These are phyloP conservation scores for Metellina segmentata DNA, from an alignment of 2,888 invertebrate genomes.

Conservation along the genomic window DNA sequence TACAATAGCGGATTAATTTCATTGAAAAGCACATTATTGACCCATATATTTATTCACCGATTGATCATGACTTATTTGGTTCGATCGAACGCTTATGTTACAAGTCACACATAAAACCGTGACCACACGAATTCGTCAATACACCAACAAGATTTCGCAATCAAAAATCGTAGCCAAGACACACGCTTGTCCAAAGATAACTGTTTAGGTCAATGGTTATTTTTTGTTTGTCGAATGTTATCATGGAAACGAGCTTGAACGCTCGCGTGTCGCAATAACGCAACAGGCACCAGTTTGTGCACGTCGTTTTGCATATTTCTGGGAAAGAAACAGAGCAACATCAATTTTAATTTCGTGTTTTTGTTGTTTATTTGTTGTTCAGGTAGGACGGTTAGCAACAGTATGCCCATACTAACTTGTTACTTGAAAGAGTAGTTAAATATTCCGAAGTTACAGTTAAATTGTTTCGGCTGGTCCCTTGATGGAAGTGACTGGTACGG, in stretches of 20 bases:
- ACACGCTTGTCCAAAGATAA: background rate
- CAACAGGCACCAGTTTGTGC: slow-evolving; percentile 24
- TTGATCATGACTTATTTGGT: too few species aligned
- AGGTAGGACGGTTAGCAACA: background rate
- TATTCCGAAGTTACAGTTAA: background rate
- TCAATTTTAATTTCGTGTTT: too few species aligned
- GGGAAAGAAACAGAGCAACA: background rate
- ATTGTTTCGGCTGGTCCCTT: background rate
- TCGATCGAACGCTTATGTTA: too few species aligned
- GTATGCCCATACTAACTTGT: background rate
- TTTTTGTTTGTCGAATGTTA: slow-evolving; percentile 72
- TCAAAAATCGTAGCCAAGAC: background rate
- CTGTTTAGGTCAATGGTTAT: slow-evolving; percentile 36
- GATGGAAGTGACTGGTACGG: background rate
- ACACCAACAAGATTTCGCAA: background rate
- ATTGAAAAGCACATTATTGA: too few species aligned
- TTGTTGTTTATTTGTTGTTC: too few species aligned
- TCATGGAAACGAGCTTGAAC: slow-evolving; percentile 58
- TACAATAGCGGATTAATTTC: too few species aligned
- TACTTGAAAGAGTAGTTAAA: background rate
- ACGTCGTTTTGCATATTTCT: background rate
- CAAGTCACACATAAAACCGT: too few species aligned
- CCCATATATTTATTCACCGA: too few species aligned
- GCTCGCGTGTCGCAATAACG: slow-evolving; percentile 23
- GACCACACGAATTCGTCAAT: background rate